Base-by-base conservation (phyloP, 2,113 vertebrate species). In the Ceyx cyanopectus region DNA sequence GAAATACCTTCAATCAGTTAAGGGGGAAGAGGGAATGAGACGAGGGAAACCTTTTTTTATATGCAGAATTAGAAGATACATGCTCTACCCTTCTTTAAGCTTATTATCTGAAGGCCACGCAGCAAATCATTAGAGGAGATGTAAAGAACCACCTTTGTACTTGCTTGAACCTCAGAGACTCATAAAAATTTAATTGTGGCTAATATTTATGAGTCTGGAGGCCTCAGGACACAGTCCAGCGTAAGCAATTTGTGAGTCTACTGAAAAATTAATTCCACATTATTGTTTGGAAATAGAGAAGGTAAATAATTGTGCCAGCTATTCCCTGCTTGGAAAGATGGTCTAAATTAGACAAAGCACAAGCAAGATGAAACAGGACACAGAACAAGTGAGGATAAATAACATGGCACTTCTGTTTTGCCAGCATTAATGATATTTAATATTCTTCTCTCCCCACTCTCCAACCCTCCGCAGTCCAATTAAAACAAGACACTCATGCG, bases 241-340 rank as follows among this genome's bases (percentile, higher is more conserved):
- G 50, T 87, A 92, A 93, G 89, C 41, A 89, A 89, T 72, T 54
- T 72, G 45, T 66, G 54, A 87, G 30, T 68, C 77, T 85, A 87
- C 41, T 50, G 53, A 34, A 27, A 89, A 91, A 94, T 93, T 89
- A 89, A 92, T 82, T 93, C 66, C 26, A 73, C 54, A 40, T 85
- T 80, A 91, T 76, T 81, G 19, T 65, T 87, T 89, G 54, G 58
- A 85, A 92, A 89, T 40, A 75, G 21, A 81, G 72, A 94, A 79
- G 22, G 69, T 76, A 93, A 87, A 68, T 63, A 87, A 72, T 57
- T 53, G 54, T 91, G 34, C 57, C 66, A 87, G 77, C 22, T 81
- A 62, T 37, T 85, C 62, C 32, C 43, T 82, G 6, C 45, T 88
- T 65, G 68, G 68, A 92, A 85, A 81, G 43, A 54, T n/a, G 14